A percentile compares a stretch with the other conserved stretches of the same genome.
Conservation (phyloP, 37 sponge, comb jelly and placozoan species). For the Beroe ovata region DNA sequence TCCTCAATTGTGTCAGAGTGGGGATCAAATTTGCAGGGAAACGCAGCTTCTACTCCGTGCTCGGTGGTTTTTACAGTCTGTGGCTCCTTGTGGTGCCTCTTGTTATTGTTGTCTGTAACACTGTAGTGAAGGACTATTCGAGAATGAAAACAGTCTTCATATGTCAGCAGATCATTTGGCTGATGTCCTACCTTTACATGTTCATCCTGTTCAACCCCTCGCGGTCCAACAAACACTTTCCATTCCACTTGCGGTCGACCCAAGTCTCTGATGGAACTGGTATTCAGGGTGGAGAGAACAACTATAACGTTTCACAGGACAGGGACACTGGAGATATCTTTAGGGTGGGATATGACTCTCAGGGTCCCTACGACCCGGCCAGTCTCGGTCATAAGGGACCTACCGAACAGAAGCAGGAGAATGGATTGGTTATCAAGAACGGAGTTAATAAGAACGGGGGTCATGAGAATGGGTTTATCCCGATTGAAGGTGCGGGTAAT, state of each 20-base stretch:
- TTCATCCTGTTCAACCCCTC: neutral
- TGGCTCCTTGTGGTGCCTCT: slow-evolving; percentile 36
- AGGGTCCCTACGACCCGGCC: neutral
- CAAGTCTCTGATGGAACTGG: neutral
- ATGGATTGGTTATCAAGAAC: too few relatives aligned
- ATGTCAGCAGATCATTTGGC: neutral
- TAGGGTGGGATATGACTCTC: neutral
- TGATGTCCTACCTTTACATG: neutral
- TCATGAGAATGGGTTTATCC: too few relatives aligned
- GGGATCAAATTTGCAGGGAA: neutral
- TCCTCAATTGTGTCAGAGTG: neutral
- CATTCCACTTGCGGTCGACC: slow-evolving; percentile 27
- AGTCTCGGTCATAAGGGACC: neutral
- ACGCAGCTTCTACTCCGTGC: neutral
- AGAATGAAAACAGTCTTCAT: slow-evolving; percentile 22
- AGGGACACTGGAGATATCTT: neutral
- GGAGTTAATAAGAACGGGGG: too few relatives aligned
- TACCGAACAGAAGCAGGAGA: neutral
- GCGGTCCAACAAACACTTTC: slow-evolving; percentile 35
- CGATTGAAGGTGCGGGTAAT: too few relatives aligned
- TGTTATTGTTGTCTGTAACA: neutral
- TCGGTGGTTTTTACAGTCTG: slow-evolving; percentile 11
- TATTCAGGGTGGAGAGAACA: neutral
- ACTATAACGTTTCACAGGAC: neutral
- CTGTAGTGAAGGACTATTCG: neutral